Percentiles rank a stretch among this genome's conserved stretches.
phyloP scores from a whole-genome alignment of 1,140 invertebrate species.

The Subanguina moxae region DNA sequence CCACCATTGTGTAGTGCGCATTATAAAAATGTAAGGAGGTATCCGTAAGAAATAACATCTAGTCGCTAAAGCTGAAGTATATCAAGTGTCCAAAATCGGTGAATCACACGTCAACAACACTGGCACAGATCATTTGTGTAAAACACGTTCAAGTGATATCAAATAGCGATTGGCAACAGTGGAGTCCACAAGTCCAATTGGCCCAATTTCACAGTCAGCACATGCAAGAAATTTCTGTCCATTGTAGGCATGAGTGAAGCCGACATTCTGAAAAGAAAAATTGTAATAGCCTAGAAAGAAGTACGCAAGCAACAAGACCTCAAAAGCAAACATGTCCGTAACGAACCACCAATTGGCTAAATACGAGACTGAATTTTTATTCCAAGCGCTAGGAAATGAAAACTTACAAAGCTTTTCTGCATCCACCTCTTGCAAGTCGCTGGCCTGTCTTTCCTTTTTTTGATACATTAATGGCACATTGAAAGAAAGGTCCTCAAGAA shows the following conservation, averaged over 20 bases:
- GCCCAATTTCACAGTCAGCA: constrained; percentile 36
- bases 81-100: too few species aligned
- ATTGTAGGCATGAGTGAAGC: constrained; percentile 25
- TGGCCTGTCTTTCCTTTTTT: constrained; percentile 10
- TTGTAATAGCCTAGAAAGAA: constrained; percentile 1
- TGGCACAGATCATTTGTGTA: constrained; percentile 8
- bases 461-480: constrained; percentile 23
- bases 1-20: too few species aligned
- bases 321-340: constrained; percentile 30
- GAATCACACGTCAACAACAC: too few species aligned
- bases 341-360: constrained; percentile 29
- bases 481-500: constrained; percentile 7
- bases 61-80: too few species aligned
- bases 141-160: constrained; percentile 21
- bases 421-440: constrained; percentile 1
- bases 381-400: background rate
- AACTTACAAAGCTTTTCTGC: constrained; percentile 6
- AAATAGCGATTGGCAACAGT: constrained; percentile 10
- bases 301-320: constrained; percentile 7
- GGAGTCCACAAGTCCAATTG: constrained; percentile 27
- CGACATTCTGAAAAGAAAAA: constrained; percentile 13
- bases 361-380: background rate
- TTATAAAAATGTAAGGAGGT: too few species aligned
- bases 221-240: constrained; percentile 34
- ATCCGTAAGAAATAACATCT: too few species aligned